Evolutionary conservation across 2,888 invertebrate species (phyloP).

Genomic region (Eupithecia dodoneata): DNA sequence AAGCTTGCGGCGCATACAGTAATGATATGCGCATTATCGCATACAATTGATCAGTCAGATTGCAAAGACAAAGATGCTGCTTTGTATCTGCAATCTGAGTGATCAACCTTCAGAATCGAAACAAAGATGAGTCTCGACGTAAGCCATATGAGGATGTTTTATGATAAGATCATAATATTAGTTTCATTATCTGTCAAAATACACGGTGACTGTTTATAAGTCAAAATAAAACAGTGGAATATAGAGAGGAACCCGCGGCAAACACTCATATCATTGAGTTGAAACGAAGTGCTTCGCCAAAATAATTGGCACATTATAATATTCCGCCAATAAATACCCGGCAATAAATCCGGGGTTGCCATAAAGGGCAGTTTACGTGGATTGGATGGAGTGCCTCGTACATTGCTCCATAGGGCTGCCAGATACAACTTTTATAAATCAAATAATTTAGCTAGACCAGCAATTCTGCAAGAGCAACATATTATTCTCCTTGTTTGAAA

Average conservation of each 20-base stretch:
- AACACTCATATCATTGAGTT: slow-evolving; percentile 27
- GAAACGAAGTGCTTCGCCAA: slow-evolving; percentile 28
- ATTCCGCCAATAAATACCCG: slow-evolving; percentile 37
- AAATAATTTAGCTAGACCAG: background rate
- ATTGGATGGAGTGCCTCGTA: slow-evolving; percentile 38
- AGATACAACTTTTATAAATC: background rate
- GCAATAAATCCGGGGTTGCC: slow-evolving; percentile 40
- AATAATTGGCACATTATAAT: slow-evolving; percentile 40
- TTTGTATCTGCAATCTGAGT: no score
- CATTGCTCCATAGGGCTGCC: slow-evolving; percentile 23
- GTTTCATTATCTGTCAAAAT: slow-evolving; percentile 7
- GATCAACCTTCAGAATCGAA: no score
- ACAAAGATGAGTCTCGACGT: no score
- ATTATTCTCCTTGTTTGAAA: background rate
- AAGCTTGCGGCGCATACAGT: no score
- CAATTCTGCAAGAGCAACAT: background rate
- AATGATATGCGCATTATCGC: no score
- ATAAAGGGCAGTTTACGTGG: slow-evolving; percentile 40
- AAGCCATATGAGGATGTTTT: no score
- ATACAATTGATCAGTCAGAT: no score
- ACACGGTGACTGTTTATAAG: background rate
- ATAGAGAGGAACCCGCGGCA: slow-evolving; percentile 4
- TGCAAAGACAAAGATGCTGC: no score
- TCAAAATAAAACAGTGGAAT: background rate
- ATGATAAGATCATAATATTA: no score